Conservation (phyloP, 2,888 invertebrate species). For the Lasioglossum zephyrum region DNA sequence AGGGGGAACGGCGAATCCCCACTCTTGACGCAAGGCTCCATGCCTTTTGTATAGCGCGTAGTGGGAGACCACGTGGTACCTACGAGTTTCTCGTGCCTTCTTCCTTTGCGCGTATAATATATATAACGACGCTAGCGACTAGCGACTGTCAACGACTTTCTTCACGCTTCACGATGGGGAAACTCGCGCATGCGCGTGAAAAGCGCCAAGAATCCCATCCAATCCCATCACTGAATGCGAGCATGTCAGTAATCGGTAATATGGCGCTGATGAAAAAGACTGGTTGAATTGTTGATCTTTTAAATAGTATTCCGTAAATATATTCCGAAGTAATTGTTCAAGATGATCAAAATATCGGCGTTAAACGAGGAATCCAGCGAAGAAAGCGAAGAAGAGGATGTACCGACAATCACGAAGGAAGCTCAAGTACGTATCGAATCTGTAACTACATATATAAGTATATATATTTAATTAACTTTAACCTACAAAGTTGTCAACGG, state of each 20-base stretch:
- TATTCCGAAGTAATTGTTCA: conserved; percentile 17
- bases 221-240: background rate
- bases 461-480: conserved; percentile 35
- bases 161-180: too few species aligned
- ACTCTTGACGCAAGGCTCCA: too few species aligned
- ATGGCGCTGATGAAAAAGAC: conserved; percentile 58
- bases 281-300: conserved; percentile 71
- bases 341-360: conserved; percentile 88
- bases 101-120: too few species aligned
- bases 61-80: too few species aligned
- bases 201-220: too few species aligned
- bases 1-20: too few species aligned
- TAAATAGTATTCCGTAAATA: conserved; percentile 13
- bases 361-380: conserved; percentile 88
- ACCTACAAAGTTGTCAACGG: conserved; percentile 50
- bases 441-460: background rate
- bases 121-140: too few species aligned
- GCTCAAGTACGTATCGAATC: conserved; percentile 85
- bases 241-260: conserved; percentile 21
- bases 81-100: too few species aligned
- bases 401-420: conserved; percentile 86
- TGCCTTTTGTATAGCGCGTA: too few species aligned
- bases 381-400: conserved; percentile 87
- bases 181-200: too few species aligned
- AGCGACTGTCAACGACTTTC: too few species aligned